Base-by-base conservation (phyloP, 2,888 invertebrate species). In the Heterodera filipjevi region DNA sequence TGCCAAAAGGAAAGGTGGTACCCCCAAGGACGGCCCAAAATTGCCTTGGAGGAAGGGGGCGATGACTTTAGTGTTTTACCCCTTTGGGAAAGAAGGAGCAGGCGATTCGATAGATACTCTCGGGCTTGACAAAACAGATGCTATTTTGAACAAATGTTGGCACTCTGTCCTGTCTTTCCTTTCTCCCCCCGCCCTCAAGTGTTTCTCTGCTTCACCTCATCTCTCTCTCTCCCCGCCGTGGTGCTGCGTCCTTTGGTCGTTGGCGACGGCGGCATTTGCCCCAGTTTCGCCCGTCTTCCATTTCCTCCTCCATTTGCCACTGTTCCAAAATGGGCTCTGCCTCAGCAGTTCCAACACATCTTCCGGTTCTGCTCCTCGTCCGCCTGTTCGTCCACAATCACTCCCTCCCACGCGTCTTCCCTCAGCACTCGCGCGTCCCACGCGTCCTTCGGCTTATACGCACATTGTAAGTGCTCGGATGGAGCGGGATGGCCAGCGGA, bases 401-500 rank as follows among this genome's bases (percentile, higher is more conserved):
- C 27, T 59, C 3, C 27, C 3, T 82, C 77, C 27, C 81, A 59
- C 79, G 84, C 86, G 53, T 83, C 76, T 35, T 82, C 81, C 30
- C 81, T 82, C 33, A 79, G 73, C 19, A 84, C 76, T 46, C 83
- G n/a, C 82, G 27, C 81, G 22, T 6, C 27, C 79, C 46, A 79
- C 82, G 14, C 79, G 77, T 14, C 70, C 39, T 14, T 72, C 77
- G 33, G 70, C 64, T 27, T 83, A 84, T 77, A 84, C 19, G 85
- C 16, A 87, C 68, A 19, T 79, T 46, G 35, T 86, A 79, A 0
- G 86, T 82, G 44, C 78, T 77, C 2, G 82, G 80, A 80, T 83
- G 82, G 79, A 82, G 79, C 3, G 88, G 88, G 66, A 88, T 81
- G 1, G 81, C 81, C 35, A 88, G 76, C n/a, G 80, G 83, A 12